Conservation (phyloP, 2,888 invertebrate genomes). For the Caprella mutica region DNA sequence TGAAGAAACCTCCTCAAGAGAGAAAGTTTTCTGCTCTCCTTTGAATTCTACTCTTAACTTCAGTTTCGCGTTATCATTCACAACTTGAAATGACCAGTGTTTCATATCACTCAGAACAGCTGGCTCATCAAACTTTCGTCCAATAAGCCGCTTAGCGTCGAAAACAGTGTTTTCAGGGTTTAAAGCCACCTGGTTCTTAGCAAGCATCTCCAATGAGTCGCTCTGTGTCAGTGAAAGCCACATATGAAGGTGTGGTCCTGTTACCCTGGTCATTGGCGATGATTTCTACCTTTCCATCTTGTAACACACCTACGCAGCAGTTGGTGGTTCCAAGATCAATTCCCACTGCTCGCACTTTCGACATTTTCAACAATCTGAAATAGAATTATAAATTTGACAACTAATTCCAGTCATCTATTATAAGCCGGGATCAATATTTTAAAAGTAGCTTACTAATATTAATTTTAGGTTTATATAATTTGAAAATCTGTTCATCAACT, state of each 20-base stretch:
- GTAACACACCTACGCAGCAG: slow-evolving; percentile 36
- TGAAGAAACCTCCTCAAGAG: slow-evolving; percentile 52
- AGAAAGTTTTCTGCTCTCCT: slow-evolving; percentile 51
- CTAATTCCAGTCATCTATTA: too few species aligned
- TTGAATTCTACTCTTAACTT: slow-evolving; percentile 50
- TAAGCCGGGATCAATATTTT: too few species aligned
- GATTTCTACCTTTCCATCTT: slow-evolving; percentile 29
- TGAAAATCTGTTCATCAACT: too few species aligned
- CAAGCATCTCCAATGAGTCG: slow-evolving; percentile 41
- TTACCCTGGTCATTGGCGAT: slow-evolving; percentile 48
- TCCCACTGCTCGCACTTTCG: slow-evolving; percentile 35
- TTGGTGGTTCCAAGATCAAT: slow-evolving; percentile 46
- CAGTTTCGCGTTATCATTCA: slow-evolving; percentile 42
- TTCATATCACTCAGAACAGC: slow-evolving; percentile 49
- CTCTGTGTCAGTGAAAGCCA: slow-evolving; percentile 41
- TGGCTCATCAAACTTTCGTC: slow-evolving; percentile 44
- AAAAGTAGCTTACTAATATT: too few species aligned
- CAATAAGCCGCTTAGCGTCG: slow-evolving; percentile 44
- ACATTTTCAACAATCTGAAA: neutral
- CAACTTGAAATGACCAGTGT: slow-evolving; percentile 51
- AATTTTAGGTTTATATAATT: too few species aligned
- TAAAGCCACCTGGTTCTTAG: slow-evolving; percentile 43
- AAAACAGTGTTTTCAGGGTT: slow-evolving; percentile 44
- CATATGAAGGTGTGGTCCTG: slow-evolving; percentile 41
- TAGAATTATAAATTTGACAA: too few species aligned